phyloP scores from a whole-genome alignment of 2,888 invertebrate genomes.

The Terebella lapidaria region DNA sequence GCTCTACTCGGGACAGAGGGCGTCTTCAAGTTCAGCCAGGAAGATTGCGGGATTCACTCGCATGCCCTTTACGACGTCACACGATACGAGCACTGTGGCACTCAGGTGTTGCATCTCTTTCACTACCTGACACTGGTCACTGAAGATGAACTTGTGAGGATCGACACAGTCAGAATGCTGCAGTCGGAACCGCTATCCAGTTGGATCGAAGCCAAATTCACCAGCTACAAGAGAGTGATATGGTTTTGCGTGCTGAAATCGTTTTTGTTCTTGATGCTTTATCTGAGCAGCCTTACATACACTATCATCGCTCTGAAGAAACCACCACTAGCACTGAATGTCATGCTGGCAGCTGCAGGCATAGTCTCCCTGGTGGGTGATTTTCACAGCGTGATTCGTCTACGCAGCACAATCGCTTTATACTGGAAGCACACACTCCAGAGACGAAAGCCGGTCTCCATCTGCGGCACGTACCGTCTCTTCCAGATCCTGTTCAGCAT shows the following conservation, averaged over 20 bases:
- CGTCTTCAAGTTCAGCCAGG: background rate
- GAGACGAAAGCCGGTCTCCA: background rate
- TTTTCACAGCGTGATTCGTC: no score
- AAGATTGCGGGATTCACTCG: background rate
- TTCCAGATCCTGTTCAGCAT: background rate
- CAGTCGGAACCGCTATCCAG: background rate
- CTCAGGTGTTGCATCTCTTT: background rate
- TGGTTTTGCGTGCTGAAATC: background rate
- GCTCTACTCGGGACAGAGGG: background rate
- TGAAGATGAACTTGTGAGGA: background rate
- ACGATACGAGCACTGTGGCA: conserved; percentile 32
- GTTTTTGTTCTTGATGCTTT: background rate
- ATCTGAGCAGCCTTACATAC: no score
- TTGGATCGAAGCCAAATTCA: background rate
- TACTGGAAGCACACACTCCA: background rate
- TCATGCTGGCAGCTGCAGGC: no score
- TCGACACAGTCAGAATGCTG: background rate
- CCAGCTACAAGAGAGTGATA: background rate
- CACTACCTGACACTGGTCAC: background rate
- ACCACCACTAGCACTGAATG: no score
- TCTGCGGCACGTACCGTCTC: background rate
- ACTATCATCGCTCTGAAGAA: no score
- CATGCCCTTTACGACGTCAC: background rate
- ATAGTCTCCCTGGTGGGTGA: no score
- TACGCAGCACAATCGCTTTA: no score